phyloP scores from a whole-genome alignment of 2,888 invertebrate genomes.

The Micoletzkya japonica region DNA sequence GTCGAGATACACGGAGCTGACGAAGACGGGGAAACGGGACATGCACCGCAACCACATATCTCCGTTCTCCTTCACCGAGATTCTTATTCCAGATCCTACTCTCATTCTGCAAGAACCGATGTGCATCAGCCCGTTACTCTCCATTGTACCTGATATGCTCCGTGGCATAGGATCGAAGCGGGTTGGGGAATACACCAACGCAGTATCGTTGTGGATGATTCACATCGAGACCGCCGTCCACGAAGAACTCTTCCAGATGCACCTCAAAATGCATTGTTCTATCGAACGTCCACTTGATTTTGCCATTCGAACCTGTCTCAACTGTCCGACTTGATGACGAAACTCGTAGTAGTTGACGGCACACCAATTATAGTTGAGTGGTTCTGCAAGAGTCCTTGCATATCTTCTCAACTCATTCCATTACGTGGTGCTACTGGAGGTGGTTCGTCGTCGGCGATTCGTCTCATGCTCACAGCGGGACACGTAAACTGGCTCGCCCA shows the following conservation, averaged over 20 bases:
- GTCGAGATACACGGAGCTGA: slow-evolving; percentile 7
- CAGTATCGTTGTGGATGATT: not conserved
- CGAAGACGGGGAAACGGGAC: slow-evolving; percentile 19
- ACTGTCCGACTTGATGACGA: not conserved
- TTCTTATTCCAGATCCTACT: slow-evolving; percentile 6
- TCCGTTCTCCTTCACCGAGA: slow-evolving; percentile 24
- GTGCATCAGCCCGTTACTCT: too few species aligned
- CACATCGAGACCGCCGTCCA: slow-evolving; percentile 21
- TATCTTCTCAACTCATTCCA: not conserved
- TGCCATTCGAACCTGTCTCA: slow-evolving; percentile 1
- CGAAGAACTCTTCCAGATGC: slow-evolving; percentile 20
- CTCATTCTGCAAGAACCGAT: not conserved
- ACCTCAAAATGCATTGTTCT: too few species aligned
- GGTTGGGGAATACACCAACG: not conserved
- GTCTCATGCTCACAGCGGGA: slow-evolving; percentile 5
- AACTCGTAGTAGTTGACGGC: slow-evolving; percentile 21
- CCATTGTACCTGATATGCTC: not conserved
- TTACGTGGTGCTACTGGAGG: slow-evolving; percentile 5
- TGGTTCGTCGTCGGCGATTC: not conserved
- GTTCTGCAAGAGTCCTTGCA: slow-evolving; percentile 5
- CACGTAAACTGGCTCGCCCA: slow-evolving; percentile 1
- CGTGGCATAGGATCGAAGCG: not conserved
- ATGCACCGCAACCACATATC: slow-evolving; percentile 6
- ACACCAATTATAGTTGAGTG: not conserved
- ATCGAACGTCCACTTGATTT: too few species aligned